Evolutionary conservation across 2,888 invertebrate genomes (phyloP), one percentile per base, ranked within the genome.

Genomic region (Alloscopus bannaensis): DNA sequence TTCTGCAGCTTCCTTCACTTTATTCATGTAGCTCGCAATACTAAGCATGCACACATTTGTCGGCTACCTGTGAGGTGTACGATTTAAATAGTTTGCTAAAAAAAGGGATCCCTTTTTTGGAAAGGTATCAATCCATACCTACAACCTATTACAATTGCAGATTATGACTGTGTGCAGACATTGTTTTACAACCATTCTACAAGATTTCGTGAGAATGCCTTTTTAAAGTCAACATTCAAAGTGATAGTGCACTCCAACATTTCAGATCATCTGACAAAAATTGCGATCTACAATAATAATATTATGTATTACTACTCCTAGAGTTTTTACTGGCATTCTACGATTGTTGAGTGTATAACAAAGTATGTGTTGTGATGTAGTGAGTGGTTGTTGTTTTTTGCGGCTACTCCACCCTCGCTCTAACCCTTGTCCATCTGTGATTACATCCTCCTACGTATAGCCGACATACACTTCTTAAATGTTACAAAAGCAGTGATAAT

Each of bases 381-480:
- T 68, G 68, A 40, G 59, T 70, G 70, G 70, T 70, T 42, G 70
- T 70, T 42, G 45, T 59, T 29, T 22, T n/a, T n/a, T 3, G 42
- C 28, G 52, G 77, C 77, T 77, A 70, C 77, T 77, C 77, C 77
- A 77, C 77, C 77, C 77, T 77, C 77, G 62, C 76, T n/a, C n/a
- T 76, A 50, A 77, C 77, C 77, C 69, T 77, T 77, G 69, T 77
- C 69, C 69, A 69, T 77, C 69, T 69, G 55, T 69, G 65, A 20
- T 16, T 4, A 52, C 3, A 55, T 40, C 40, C 68, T 55, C 68
- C 68, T 68, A 68, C 68, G 68, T 55, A 68, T 62, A 62, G 40
- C 40, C 6, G 18, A 36, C 36, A 36, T 28, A 22, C 24, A 52
- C 3, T 6, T 60, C 3, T 11, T 36, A 40, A 3, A 60, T 36